A percentile compares a stretch with the other conserved stretches of the same genome.
Evolutionary conservation across 1,140 invertebrate genomes (phyloP).

Genomic region (Kradibia gibbosae): DNA sequence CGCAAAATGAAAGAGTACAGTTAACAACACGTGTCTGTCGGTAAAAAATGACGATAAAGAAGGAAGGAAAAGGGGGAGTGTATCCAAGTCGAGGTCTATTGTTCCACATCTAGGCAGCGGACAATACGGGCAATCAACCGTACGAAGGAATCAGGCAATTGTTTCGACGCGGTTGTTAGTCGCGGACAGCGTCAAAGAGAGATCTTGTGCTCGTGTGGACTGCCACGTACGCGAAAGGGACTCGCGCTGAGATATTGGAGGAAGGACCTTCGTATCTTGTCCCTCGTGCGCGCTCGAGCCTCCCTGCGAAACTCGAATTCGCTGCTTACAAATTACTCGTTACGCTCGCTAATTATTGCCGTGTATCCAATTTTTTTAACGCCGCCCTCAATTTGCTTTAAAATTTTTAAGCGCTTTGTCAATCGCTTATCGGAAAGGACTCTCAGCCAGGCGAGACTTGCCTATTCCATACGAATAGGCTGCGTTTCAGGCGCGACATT

Average conservation of each 20-base stretch:
- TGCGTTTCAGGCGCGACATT: no score
- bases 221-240: neutral
- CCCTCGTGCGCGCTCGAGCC: neutral
- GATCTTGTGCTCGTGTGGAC: conserved; percentile 24
- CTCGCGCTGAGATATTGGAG: neutral
- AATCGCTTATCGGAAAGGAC: no score
- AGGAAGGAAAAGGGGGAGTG: conserved; percentile 7
- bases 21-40: neutral
- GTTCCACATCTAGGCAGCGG: conserved; percentile 49
- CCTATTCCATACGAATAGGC: no score
- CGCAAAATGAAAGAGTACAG: neutral
- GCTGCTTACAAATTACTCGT: neutral
- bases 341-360: neutral
- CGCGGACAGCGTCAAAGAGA: conserved; percentile 30
- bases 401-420: no score
- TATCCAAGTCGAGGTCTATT: conserved; percentile 52
- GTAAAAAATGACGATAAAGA: neutral
- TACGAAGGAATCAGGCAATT: conserved; percentile 68
- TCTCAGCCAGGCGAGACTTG: no score
- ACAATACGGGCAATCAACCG: conserved; percentile 70
- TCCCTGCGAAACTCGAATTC: neutral
- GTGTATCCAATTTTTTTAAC: no score
- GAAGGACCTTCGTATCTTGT: neutral
- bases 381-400: no score
- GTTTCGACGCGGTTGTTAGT: conserved; percentile 59